Base-by-base conservation (phyloP, 2,113 vertebrate genomes). In the Cololabis saira region DNA sequence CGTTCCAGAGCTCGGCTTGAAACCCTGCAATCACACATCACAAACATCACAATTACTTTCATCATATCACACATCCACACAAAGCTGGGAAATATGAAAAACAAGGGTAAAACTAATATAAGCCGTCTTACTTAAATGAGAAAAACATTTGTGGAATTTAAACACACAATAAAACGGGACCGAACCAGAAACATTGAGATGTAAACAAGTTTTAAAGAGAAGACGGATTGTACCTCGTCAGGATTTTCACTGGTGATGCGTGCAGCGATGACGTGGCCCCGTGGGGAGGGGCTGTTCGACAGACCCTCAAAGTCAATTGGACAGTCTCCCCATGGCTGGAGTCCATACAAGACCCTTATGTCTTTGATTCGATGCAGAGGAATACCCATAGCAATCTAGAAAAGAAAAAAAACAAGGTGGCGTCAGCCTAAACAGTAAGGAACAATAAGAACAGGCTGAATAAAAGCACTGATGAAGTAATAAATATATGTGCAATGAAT, bases 211-310 rank as follows among this genome's bases (percentile, higher is more conserved):
- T 54, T 63, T 47, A 17, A 37, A 4, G 7, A 53, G 19, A 18
- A 2, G 61, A 4, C 4, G 18, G 19, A 12, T 7, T 22, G 5
- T 89, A 98, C 98, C 95, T 99, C 98, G 63, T 99, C 97, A 1
- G 98, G 98, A 78, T 99, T 99, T 91, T 99, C 98, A 59, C 98
- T 99, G 87, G 98, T 99, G 88, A 99, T 99, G 13, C 98, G 95
- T 40, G 98, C 98, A 48, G 98, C 98, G 0, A 99, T 99, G 77
- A 99, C 98, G 0, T 99, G 98, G 21, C 98, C 98, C 0, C 98
- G 93, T 0, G 98, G 97, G 15, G 93, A 95, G 52, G 98, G 97
- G 16, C 95, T 88, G 0, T 95, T 95, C 12, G 95, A 92, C 14
- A 96, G 94, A 67, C 92, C 94, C 83, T 98, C 96, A 81, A 99